Conservation (phyloP, 2,888 invertebrate species). For the Drosophila kambysellisi region DNA sequence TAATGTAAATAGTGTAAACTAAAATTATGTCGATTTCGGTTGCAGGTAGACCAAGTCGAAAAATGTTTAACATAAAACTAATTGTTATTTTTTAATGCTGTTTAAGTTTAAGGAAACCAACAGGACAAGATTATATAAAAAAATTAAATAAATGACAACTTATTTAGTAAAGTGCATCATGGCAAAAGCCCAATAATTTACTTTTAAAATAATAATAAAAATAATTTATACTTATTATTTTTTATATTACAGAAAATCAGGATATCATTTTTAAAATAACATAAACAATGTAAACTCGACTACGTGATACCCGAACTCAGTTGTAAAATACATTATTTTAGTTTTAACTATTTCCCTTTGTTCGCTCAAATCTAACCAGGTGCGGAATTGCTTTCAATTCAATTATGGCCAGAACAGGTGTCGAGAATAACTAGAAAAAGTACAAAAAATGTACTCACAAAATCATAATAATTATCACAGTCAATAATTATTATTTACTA, state of each 20-base stretch:
- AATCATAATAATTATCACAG: neutral
- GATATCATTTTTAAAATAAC: no score
- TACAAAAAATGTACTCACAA: neutral
- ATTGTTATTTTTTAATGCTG: no score
- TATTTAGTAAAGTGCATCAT: neutral
- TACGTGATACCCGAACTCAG: neutral
- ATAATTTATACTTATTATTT: neutral
- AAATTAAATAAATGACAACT: no score
- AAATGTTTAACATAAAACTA: no score
- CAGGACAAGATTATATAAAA: no score
- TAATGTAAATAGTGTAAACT: neutral
- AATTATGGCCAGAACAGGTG: no score
- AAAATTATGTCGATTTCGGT: neutral
- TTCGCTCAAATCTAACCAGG: neutral
- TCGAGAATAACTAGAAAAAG: no score
- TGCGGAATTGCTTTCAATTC: neutral
- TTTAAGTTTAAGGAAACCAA: no score
- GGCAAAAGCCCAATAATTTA: neutral
- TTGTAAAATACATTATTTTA: neutral
- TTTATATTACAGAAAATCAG: neutral
- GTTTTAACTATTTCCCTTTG: neutral
- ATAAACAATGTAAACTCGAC: neutral
- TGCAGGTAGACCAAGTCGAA: neutral
- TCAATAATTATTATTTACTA: no score
- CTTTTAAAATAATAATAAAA: neutral